Evolutionary conservation across 2,888 invertebrate genomes (phyloP).

Genomic region (Chymomyza procnemis): DNA sequence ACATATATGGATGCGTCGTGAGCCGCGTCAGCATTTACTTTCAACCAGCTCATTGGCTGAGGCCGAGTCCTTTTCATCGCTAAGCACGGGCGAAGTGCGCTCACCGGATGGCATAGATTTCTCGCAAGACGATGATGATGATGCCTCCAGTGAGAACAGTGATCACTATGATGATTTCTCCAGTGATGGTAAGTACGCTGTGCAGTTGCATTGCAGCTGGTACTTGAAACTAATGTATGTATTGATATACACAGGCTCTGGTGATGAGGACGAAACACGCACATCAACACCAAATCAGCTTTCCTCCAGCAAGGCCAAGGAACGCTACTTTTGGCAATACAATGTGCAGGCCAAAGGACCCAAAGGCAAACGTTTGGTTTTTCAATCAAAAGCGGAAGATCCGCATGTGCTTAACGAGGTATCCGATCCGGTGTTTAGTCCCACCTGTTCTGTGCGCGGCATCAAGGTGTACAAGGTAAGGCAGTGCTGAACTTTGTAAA

Average conservation of each 20-base stretch:
- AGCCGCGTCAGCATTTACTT: slow-evolving; percentile 90
- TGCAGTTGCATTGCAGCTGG: too few species aligned
- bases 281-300: slow-evolving; percentile 71
- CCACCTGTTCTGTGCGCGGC: slow-evolving; percentile 92
- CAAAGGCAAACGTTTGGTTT: slow-evolving; percentile 92
- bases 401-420: slow-evolving; percentile 94
- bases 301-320: slow-evolving; percentile 82
- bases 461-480: slow-evolving; percentile 84
- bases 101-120: slow-evolving; percentile 89
- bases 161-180: slow-evolving; percentile 92
- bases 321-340: slow-evolving; percentile 98
- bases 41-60: slow-evolving; percentile 92
- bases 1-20: slow-evolving; percentile 91
- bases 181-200: slow-evolving; percentile 86
- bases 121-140: slow-evolving; percentile 89
- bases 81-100: slow-evolving; percentile 89
- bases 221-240: too few species aligned
- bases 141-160: slow-evolving; percentile 89
- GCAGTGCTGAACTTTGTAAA: not conserved
- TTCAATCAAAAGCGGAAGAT: slow-evolving; percentile 91
- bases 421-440: slow-evolving; percentile 97
- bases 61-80: slow-evolving; percentile 89
- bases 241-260: slow-evolving; percentile 64
- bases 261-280: slow-evolving; percentile 75
- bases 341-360: slow-evolving; percentile 99